phyloP scores from a whole-genome alignment of 2,888 invertebrate species.

The Luperina nickerlii region DNA sequence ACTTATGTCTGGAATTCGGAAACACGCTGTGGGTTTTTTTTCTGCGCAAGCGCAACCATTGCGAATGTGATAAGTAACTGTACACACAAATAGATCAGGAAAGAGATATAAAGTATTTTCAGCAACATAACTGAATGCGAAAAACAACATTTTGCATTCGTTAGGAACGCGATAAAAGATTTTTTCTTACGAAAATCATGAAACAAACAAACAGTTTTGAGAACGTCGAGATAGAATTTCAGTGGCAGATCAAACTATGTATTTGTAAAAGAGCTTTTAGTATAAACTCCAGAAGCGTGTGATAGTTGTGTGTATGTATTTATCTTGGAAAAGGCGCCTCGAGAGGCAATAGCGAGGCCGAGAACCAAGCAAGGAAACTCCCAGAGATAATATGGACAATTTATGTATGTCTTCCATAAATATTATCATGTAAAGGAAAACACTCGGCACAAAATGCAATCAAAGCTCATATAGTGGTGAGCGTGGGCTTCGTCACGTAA shows the following conservation, averaged over 20 bases:
- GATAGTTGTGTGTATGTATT: neutral
- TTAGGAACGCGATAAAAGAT: neutral
- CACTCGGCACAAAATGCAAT: conserved; percentile 2
- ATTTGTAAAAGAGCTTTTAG: neutral
- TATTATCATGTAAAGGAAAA: neutral
- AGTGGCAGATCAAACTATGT: neutral
- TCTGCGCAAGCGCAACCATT: conserved; percentile 1
- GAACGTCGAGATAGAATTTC: neutral
- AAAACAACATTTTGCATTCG: conserved; percentile 15
- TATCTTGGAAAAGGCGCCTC: neutral
- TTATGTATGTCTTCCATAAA: conserved; percentile 6
- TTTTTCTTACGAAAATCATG: neutral
- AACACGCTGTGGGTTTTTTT: neutral
- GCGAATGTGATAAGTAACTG: conserved; percentile 1
- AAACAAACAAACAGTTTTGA: conserved; percentile 14
- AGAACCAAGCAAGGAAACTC: neutral
- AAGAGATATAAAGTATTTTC: conserved; percentile 10
- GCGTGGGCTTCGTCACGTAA: conserved; percentile 67
- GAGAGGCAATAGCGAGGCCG: neutral
- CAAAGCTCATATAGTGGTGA: conserved; percentile 26
- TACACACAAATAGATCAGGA: conserved; percentile 21
- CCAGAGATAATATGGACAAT: neutral
- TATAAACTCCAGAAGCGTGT: neutral
- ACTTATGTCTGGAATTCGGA: neutral
- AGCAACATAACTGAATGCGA: conserved; percentile 1